Evolutionary conservation across 2,797 vertebrate species (phyloP), one percentile per base, ranked within the genome.

Genomic region (Pyrocephalus nanus): DNA sequence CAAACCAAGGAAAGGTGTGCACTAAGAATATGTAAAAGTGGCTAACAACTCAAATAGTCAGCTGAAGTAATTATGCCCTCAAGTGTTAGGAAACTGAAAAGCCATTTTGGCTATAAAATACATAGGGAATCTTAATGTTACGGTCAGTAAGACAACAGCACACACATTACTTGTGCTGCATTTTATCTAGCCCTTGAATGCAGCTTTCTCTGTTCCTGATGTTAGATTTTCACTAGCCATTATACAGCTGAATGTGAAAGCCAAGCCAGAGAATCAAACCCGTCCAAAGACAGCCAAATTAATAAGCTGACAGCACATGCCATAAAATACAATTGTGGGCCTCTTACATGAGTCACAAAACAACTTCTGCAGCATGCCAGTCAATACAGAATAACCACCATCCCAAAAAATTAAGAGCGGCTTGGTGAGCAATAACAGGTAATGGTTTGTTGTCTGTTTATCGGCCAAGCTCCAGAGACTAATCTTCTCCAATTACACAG

Each of bases 361-460:
- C n/a, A 95, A 91, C 94, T 96, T 97, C 69, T 95, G 87, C 90
- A 93, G 80, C 62, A 74, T 60, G 70, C n/a, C 69, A 94, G 62
- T 85, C 65, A 85, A 70, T 58, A 80, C 95, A 92, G 64, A 94
- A 76, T 65, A 90, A 84, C 38, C 36, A 81, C 15, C 70, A 27
- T 62, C 47, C 25, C 29, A 9, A 72, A 96, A 96, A 93, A 88
- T 73, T 85, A 47, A 79, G 70, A 70, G 75, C 29, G 58, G 71
- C 71, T 76, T 86, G 72, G 70, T 92, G 76, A 95, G 91, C 76
- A 93, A 15, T 66, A 74, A 87, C 71, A 72, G 65, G 77, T 81
- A 80, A 88, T 6, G 9, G 78, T 71, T 76, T 83, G 77, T 66
- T 88, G 15, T 51, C n/a, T 69, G 72, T 51, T 89, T 55, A 78